Base-by-base conservation (phyloP, 2,113 vertebrate species). In the Sylvicapra grimmia region DNA sequence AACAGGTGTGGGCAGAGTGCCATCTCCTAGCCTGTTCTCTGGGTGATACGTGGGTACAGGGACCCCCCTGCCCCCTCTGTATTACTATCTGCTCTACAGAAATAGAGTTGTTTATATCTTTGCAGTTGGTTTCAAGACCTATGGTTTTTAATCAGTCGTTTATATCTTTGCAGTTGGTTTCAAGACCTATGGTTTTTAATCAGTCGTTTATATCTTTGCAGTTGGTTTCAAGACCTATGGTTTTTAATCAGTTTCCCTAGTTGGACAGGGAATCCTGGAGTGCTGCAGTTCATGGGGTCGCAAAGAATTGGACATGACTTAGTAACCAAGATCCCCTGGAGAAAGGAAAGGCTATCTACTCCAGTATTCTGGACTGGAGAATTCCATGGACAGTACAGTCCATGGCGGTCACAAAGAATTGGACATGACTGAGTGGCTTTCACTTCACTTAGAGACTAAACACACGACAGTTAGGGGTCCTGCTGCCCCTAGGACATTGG, bases 1-100 rank as follows among this genome's bases (percentile, higher is more conserved):
- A 11, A 31, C 15, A 7, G 0, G 7, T 1, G 12, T 33, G 23
- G 79, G 19, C 8, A 29, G 23, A 4, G 13, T 2, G 5, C 11
- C 8, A 6, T 5, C 21, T 18, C 54, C 11, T 25, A 40, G 4
- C 33, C 8, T 11, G 53, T 4, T 7, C 68, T 94, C 18, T 4
- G 1, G 58, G 18, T 44, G 59, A 33, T 51, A 4, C 1, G 0
- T 36, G 1, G 2, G 16, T 5, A 19, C 7, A 0, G 4, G 4
- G 4, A 1, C 40, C 33, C 49, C 36, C 36, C 21, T 23, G 21
- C 68, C 6, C 23, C 1, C 0, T 9, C 8, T 0, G 44, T 53
- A 13, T 11, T 9, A 1, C 10, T 11, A 19, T 25, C 6, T 10
- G 65, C n/a, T 29, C 18, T 44, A 0, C 16, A 18, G 23, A 40